Evolutionary conservation across 2,888 invertebrate species (phyloP), one percentile per base, ranked within the genome.

Genomic region (Sesia bembeciformis): DNA sequence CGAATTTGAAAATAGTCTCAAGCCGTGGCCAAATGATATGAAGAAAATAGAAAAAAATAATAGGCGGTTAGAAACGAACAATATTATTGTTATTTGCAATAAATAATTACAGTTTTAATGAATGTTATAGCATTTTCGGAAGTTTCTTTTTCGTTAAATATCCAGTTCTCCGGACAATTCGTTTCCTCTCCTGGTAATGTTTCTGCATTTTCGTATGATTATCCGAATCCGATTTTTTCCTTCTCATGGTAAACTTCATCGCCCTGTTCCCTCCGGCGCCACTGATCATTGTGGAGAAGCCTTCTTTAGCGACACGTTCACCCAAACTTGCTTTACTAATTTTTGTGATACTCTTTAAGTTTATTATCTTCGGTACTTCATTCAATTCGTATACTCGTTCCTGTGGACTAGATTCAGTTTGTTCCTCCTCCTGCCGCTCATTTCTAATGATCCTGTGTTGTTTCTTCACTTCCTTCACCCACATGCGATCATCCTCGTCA

Each of bases 401-500:
- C 46, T 69, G 68, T 41, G 56, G 62, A 3, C 57, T 61, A 5
- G 53, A 59, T 59, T 61, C 70, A 55, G 54, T 73, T 6, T 76
- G 75, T 7, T 79, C 77, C 52, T 81, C 72, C 8, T 78, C 71
- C 49, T 75, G 67, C n/a, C 74, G 68, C 57, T 74, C 80, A 51
- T 81, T 74, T 58, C 93, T 89, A 8, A 93, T 90, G n/a, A 92
- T 83, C 67, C 90, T 91, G 71, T 95, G 93, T 68, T 94, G 93
- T 69, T 93, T 93, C 69, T 95, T 94, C 56, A 96, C 92, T 81
- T 97, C 95, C 70, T 94, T 93, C 0, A 92, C 91, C 94, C 95
- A 96, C 4, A 92, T 91, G 58, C 93, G 92, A 54, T 96, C 95
- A 54, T 96, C 95, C 73, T 97, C 96, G 63, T 96, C 97, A 2